Evolutionary conservation across 2,797 vertebrate genomes (phyloP).

Genomic region (Pteronotus mesoamericanus): DNA sequence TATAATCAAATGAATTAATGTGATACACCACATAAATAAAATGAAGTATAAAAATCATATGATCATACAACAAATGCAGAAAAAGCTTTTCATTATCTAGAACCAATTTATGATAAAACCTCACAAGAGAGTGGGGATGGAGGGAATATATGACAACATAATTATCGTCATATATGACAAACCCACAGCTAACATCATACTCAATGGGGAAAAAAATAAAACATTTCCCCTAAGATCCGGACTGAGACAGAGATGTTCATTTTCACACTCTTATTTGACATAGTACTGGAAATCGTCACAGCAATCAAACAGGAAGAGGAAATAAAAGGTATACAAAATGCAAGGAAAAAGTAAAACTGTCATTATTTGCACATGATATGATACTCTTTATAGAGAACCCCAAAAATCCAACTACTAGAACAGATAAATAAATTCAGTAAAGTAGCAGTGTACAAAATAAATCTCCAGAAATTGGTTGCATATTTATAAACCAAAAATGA

Average conservation of each 20-base stretch:
- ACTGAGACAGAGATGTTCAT: background rate
- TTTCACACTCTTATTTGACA: background rate
- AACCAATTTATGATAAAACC: background rate
- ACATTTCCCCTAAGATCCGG: background rate
- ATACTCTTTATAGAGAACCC: background rate
- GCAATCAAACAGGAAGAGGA: background rate
- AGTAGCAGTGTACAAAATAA: background rate
- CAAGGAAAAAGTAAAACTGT: background rate
- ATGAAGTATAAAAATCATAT: too few species aligned
- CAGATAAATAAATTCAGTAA: background rate
- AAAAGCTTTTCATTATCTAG: background rate
- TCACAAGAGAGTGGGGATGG: background rate
- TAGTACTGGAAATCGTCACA: background rate
- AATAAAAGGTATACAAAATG: background rate
- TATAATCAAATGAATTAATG: too few species aligned
- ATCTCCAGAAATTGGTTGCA: background rate
- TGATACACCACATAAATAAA: too few species aligned
- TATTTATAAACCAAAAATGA: background rate
- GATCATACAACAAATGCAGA: background rate
- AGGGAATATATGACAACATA: background rate
- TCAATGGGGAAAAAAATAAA: background rate
- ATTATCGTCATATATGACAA: background rate
- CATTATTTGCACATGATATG: background rate
- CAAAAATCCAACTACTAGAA: background rate
- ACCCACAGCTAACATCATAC: background rate